A percentile compares a stretch with the other conserved stretches of the same genome.
Evolutionary conservation across 2,888 invertebrate genomes (phyloP).

Genomic region (Chouioia cunea): DNA sequence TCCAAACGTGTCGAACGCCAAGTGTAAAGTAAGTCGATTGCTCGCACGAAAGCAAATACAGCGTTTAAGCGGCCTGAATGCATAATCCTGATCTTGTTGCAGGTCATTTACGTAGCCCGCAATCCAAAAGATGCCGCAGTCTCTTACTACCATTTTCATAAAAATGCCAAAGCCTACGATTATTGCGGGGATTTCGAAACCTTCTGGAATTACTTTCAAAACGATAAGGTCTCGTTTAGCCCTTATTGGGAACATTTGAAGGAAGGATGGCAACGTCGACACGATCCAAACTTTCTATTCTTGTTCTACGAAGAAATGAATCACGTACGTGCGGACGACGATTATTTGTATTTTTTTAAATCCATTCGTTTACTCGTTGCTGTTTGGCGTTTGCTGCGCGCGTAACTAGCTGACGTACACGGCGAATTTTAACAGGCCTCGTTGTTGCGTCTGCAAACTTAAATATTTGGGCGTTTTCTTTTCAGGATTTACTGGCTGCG

Average conservation of each 20-base stretch:
- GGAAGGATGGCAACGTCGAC: constrained; percentile 79
- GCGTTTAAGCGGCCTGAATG: no score
- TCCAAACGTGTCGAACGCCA: constrained; percentile 68
- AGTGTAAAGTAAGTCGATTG: no score
- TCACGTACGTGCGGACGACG: constrained; percentile 68
- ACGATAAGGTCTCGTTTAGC: constrained; percentile 71
- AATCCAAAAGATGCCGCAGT: constrained; percentile 63
- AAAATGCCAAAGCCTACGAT: constrained; percentile 55
- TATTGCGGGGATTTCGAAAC: constrained; percentile 54
- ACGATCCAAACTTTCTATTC: constrained; percentile 80
- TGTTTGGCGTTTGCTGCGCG: no score
- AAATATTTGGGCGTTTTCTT: constrained; percentile 45
- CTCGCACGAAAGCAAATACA: no score
- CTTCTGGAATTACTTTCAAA: constrained; percentile 58
- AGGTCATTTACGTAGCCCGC: constrained; percentile 62
- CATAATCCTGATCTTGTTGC: no score
- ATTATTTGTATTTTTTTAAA: no score
- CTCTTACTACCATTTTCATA: constrained; percentile 58
- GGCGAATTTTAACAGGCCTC: no score
- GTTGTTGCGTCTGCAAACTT: no score
- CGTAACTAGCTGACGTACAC: no score
- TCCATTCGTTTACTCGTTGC: no score
- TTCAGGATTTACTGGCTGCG: constrained; percentile 74
- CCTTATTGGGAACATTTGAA: constrained; percentile 85
- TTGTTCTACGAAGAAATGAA: constrained; percentile 86